Percentiles rank a stretch among this genome's conserved stretches.
phyloP scores from a whole-genome alignment of 2,888 invertebrate genomes.

The Orthonevra nobilis region DNA sequence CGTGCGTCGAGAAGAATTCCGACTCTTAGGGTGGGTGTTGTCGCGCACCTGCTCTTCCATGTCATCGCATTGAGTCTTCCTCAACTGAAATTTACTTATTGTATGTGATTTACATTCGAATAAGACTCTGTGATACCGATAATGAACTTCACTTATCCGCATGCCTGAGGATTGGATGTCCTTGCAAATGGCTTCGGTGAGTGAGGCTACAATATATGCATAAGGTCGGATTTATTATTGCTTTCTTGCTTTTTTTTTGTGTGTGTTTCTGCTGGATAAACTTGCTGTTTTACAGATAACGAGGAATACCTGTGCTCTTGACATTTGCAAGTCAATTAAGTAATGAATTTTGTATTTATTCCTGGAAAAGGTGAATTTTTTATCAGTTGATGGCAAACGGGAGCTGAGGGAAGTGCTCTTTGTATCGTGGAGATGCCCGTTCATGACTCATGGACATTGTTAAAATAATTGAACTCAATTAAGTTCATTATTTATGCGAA shows the following conservation, averaged over 20 bases:
- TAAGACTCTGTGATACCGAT: constrained; percentile 9
- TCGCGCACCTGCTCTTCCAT: background rate
- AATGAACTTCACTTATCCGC: constrained; percentile 10
- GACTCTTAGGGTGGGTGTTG: background rate
- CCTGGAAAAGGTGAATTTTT: constrained; percentile 19
- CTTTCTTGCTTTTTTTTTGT: background rate
- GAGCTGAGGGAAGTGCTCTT: too few relatives aligned
- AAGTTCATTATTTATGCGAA: constrained; percentile 31
- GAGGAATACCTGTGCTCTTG: background rate
- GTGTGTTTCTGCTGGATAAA: too few relatives aligned
- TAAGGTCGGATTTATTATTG: background rate
- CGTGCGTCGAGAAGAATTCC: background rate
- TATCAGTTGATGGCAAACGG: too few relatives aligned
- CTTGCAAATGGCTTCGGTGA: background rate
- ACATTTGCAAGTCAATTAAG: constrained; percentile 10
- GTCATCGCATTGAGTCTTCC: background rate
- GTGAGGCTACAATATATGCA: background rate
- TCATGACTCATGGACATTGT: constrained; percentile 1
- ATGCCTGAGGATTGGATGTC: background rate
- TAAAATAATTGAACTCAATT: constrained; percentile 20
- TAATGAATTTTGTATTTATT: constrained; percentile 2
- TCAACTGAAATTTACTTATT: background rate
- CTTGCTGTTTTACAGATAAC: constrained; percentile 1
- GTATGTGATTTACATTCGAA: constrained; percentile 21
- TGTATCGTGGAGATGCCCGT: too few relatives aligned